Evolutionary conservation across 2,113 vertebrate genomes (phyloP).

Genomic region (Leucosticte australis): DNA sequence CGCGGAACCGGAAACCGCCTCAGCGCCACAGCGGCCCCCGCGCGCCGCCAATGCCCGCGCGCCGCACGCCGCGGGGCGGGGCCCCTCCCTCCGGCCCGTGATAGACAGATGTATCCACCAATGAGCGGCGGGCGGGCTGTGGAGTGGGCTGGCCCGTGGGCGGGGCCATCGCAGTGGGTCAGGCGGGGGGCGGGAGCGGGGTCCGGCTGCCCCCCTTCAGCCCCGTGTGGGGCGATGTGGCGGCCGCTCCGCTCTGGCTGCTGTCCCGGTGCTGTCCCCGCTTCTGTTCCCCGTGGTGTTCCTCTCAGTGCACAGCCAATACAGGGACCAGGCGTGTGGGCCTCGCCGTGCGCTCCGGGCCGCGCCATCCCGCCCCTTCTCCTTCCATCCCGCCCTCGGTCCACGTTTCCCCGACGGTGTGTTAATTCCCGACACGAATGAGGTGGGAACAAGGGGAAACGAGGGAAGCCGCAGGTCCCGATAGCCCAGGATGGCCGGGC

Average conservation of each 20-base stretch:
- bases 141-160: background rate
- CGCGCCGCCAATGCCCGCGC: background rate
- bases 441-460: background rate
- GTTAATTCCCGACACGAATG: background rate
- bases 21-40: background rate
- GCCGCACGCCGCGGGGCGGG: background rate
- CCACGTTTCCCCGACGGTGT: background rate
- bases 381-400: background rate
- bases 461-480: background rate
- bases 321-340: background rate
- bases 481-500: background rate
- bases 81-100: background rate
- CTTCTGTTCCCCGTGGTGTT: accelerated
- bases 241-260: accelerated
- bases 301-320: background rate
- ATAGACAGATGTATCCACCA: accelerated
- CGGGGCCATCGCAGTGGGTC: background rate
- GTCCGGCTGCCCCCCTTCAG: background rate
- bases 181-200: background rate
- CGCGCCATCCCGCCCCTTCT: background rate
- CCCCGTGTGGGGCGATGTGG: background rate
- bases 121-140: background rate
- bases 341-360: background rate
- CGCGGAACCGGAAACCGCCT: slow-evolving; percentile 66
- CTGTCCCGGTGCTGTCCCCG: accelerated